A percentile compares a stretch with the other conserved stretches of the same genome.
Conservation (phyloP, 2,113 vertebrate genomes). For the Pipra filicauda region DNA sequence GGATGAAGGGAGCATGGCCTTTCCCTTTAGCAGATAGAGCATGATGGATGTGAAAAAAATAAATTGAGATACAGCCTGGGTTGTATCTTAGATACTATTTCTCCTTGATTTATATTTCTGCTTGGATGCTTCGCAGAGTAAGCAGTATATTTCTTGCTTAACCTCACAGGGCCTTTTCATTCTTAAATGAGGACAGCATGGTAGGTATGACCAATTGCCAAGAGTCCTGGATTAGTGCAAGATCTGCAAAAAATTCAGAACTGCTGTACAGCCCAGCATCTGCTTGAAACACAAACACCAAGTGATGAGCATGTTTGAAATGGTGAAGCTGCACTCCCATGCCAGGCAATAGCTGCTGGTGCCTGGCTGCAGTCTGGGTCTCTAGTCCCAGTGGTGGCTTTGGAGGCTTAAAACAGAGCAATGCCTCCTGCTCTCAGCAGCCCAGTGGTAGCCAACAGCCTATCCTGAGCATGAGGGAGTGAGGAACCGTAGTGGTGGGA, state of each 20-base stretch:
- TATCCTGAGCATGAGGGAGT: accelerated
- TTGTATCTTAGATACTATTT: constrained; percentile 15
- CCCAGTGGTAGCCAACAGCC: not conserved
- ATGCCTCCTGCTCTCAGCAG: not conserved
- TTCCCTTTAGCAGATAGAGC: not conserved
- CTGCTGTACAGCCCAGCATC: not conserved
- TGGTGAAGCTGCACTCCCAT: not conserved
- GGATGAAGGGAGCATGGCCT: not conserved
- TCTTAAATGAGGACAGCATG: not conserved
- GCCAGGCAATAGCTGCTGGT: not conserved
- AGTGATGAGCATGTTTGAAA: not conserved
- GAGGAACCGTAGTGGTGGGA: accelerated
- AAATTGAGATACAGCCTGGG: constrained; percentile 16
- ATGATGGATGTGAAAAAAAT: not conserved
- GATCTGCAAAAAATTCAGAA: constrained; percentile 7
- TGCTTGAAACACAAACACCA: not conserved
- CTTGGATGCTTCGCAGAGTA: not conserved
- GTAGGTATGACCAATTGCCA: not conserved
- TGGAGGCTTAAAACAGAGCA: not conserved
- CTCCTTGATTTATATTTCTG: constrained; percentile 49
- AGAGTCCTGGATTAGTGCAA: constrained; percentile 8
- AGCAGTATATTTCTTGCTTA: constrained; percentile 40
- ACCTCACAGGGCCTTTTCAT: not conserved
- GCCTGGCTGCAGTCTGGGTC: not conserved
- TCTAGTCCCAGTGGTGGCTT: not conserved